Conservation (phyloP, 2,797 vertebrate genomes). For the Hypotaenidia philippensis region DNA sequence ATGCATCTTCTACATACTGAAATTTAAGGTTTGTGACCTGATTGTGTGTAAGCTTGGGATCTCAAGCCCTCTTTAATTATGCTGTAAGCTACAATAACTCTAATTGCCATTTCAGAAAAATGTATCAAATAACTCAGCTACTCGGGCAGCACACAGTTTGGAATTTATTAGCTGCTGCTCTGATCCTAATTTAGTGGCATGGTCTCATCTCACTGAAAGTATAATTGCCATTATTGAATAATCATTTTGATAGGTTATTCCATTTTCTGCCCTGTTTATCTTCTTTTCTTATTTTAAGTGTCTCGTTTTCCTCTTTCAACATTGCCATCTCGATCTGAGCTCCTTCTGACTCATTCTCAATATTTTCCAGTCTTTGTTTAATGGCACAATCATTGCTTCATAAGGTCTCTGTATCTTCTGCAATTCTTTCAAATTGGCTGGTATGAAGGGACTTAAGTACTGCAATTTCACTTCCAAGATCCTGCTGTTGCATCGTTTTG, state of each 20-base stretch:
- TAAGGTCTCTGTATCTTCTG: constrained; percentile 45
- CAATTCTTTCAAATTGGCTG: constrained; percentile 42
- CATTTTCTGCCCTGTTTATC: constrained; percentile 67
- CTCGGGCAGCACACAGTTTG: not conserved
- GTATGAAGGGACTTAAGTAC: constrained; percentile 34
- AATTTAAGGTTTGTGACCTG: not conserved
- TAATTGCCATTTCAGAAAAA: constrained; percentile 19
- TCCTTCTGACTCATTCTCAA: constrained; percentile 12
- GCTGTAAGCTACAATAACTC: not conserved
- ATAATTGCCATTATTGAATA: constrained; percentile 69
- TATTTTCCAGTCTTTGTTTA: constrained; percentile 57
- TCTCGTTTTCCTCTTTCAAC: constrained; percentile 28
- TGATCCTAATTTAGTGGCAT: constrained; percentile 49
- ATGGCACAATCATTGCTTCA: constrained; percentile 37
- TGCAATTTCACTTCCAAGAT: constrained; percentile 47
- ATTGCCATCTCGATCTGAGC: not conserved
- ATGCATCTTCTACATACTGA: rapidly evolving
- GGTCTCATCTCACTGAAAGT: constrained; percentile 60
- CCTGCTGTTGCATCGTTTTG: constrained; percentile 25
- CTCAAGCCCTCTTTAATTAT: not conserved
- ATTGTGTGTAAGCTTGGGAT: not conserved
- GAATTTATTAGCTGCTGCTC: constrained; percentile 51
- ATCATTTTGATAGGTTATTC: constrained; percentile 63
- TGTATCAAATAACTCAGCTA: not conserved
- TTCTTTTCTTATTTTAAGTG: constrained; percentile 12